These are phyloP conservation scores for Mesocentrotus franciscanus DNA, from an alignment of 53 echinoderm and acorn worm species.

Conservation along the genomic window DNA sequence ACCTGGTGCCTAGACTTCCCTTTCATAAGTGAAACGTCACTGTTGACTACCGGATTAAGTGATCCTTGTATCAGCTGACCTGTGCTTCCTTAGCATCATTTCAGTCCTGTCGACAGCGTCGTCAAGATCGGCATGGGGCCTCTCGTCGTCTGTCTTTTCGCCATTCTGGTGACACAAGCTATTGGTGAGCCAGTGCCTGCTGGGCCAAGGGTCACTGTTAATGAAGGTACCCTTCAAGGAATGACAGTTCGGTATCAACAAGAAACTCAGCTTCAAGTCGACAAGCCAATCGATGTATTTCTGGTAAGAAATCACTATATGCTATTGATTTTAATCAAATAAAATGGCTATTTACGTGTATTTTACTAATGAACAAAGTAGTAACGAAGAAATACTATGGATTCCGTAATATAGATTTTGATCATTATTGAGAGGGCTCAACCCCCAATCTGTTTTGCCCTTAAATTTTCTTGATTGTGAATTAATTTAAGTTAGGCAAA, in stretches of 20 bases:
- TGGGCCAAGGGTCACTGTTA: constrained; percentile 2
- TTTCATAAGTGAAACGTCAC: background rate
- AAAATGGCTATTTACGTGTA: too few relatives aligned
- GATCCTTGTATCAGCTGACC: background rate
- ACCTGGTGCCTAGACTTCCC: too few relatives aligned
- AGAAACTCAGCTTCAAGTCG: constrained; percentile 25
- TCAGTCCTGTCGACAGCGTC: background rate
- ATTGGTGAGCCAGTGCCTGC: background rate
- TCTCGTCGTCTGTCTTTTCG: background rate
- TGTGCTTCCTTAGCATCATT: background rate
- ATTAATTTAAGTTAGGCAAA: too few relatives aligned
- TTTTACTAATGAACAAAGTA: too few relatives aligned
- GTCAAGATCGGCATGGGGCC: background rate
- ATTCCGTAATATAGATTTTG: too few relatives aligned
- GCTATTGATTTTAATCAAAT: too few relatives aligned
- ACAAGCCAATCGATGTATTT: constrained; percentile 2
- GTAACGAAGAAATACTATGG: too few relatives aligned
- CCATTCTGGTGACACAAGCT: background rate
- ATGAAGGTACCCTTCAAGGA: constrained; percentile 30
- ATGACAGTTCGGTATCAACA: background rate
- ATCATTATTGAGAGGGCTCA: too few relatives aligned
- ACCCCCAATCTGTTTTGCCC: too few relatives aligned
- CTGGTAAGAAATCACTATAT: background rate
- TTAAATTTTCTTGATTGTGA: too few relatives aligned
- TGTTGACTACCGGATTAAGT: background rate